Evolutionary conservation across 2,888 invertebrate genomes (phyloP).

Genomic region (Drosophila trichaetosa): DNA sequence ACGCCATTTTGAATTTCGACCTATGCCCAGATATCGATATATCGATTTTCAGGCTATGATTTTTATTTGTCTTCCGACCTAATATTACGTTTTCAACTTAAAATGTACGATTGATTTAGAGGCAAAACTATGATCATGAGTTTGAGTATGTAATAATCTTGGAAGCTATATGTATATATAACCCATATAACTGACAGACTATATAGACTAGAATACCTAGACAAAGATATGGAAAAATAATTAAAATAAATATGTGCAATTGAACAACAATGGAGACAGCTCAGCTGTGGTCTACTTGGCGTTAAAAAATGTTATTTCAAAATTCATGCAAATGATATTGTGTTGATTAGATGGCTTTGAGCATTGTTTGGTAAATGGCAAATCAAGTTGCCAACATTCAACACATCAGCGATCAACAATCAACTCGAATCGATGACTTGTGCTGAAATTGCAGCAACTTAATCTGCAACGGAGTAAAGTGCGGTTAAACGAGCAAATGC

Average conservation of each 20-base stretch:
- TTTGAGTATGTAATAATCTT: neutral
- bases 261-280: neutral
- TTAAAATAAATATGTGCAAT: neutral
- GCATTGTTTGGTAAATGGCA: slow-evolving; percentile 39
- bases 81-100: too few species aligned
- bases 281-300: neutral
- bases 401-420: slow-evolving; percentile 17
- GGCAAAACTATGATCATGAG: too few species aligned
- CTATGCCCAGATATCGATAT: too few species aligned
- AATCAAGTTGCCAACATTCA: slow-evolving; percentile 33
- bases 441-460: slow-evolving; percentile 49
- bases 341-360: neutral
- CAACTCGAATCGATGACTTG: slow-evolving; percentile 24
- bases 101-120: too few species aligned
- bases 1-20: too few species aligned
- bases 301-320: neutral
- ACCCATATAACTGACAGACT: neutral
- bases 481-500: slow-evolving; percentile 21
- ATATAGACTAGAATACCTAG: too few species aligned
- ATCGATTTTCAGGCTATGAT: too few species aligned
- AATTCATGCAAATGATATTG: neutral
- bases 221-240: too few species aligned
- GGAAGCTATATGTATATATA: neutral
- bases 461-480: slow-evolving; percentile 39
- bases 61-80: too few species aligned